phyloP scores from a whole-genome alignment of 2,888 invertebrate species.

The Drosophila kambysellisi region DNA sequence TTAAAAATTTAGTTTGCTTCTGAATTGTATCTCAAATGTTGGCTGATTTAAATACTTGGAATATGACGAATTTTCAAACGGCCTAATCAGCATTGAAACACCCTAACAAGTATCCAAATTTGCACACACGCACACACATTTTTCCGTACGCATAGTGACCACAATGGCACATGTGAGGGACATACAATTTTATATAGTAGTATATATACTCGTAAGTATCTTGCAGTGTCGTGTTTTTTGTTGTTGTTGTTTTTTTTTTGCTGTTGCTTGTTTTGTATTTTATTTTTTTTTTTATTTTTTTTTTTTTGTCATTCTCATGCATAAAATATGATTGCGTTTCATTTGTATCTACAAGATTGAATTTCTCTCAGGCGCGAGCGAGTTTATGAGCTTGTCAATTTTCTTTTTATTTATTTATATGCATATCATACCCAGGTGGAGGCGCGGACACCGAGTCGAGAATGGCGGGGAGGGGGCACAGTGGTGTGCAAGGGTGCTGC shows the following conservation, averaged over 20 bases:
- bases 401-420: slow-evolving; percentile 76
- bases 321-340: slow-evolving; percentile 80
- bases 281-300: neutral
- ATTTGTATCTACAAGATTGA: slow-evolving; percentile 78
- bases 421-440: slow-evolving; percentile 62
- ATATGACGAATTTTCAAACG: neutral
- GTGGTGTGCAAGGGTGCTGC: slow-evolving; percentile 11
- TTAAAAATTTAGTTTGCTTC: neutral
- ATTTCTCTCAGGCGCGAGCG: slow-evolving; percentile 77
- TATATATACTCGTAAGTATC: slow-evolving; percentile 36
- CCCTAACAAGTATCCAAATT: slow-evolving; percentile 37
- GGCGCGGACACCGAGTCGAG: neutral
- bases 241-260: slow-evolving; percentile 17
- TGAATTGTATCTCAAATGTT: neutral
- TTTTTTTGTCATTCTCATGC: slow-evolving; percentile 63
- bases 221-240: slow-evolving; percentile 24
- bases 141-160: slow-evolving; percentile 12
- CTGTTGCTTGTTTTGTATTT: slow-evolving; percentile 13
- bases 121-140: slow-evolving; percentile 24
- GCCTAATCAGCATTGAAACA: slow-evolving; percentile 13
- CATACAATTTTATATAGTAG: slow-evolving; percentile 41
- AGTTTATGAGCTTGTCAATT: slow-evolving; percentile 79
- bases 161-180: slow-evolving; percentile 49
- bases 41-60: neutral
- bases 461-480: neutral